A percentile compares a stretch with the other conserved stretches of the same genome.
phyloP scores from a whole-genome alignment of 1,140 invertebrate species.

The Scaptomyza hsui region DNA sequence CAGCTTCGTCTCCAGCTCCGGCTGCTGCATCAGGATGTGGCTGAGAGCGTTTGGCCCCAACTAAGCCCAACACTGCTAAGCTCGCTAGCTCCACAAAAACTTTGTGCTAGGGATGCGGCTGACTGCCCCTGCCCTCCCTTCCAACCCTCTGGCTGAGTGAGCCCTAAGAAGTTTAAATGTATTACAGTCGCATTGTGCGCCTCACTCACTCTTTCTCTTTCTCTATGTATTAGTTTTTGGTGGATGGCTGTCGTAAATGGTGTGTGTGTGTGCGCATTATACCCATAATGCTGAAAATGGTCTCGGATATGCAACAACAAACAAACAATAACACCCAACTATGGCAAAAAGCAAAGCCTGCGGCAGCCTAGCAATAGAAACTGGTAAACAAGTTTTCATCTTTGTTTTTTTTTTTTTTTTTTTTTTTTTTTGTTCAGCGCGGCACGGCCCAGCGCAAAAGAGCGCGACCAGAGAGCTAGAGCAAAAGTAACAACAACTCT shows the following conservation, averaged over 20 bases:
- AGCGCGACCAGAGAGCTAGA: slow-evolving; percentile 45
- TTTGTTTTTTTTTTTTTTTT: slow-evolving; percentile 22
- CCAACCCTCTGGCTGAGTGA: slow-evolving; percentile 24
- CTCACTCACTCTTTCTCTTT: not conserved
- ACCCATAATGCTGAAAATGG: slow-evolving; percentile 68
- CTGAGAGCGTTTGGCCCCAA: slow-evolving; percentile 19
- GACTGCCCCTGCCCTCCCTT: not conserved
- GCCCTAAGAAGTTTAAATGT: slow-evolving; percentile 67
- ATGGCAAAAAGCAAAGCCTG: slow-evolving; percentile 53
- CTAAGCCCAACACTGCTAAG: slow-evolving; percentile 45
- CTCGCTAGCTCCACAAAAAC: slow-evolving; percentile 36
- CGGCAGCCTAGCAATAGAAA: slow-evolving; percentile 53
- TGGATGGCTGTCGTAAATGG: not conserved
- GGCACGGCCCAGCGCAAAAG: slow-evolving; percentile 24
- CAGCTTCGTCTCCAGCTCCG: not conserved
- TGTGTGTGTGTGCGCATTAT: slow-evolving; percentile 38
- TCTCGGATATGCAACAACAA: slow-evolving; percentile 58
- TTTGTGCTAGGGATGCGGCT: slow-evolving; percentile 34
- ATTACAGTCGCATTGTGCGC: slow-evolving; percentile 38
- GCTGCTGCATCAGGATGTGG: slow-evolving; percentile 20
- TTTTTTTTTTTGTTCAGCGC: slow-evolving; percentile 5
- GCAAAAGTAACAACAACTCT: slow-evolving; percentile 13
- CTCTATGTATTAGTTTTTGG: slow-evolving; percentile 9
- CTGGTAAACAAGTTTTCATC: slow-evolving; percentile 66
- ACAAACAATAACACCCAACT: slow-evolving; percentile 65